Percentiles rank a stretch among this genome's conserved stretches.
These are phyloP conservation scores for Drosophila mercatorum DNA, from an alignment of 2,888 invertebrate species.

Conservation along the genomic window DNA sequence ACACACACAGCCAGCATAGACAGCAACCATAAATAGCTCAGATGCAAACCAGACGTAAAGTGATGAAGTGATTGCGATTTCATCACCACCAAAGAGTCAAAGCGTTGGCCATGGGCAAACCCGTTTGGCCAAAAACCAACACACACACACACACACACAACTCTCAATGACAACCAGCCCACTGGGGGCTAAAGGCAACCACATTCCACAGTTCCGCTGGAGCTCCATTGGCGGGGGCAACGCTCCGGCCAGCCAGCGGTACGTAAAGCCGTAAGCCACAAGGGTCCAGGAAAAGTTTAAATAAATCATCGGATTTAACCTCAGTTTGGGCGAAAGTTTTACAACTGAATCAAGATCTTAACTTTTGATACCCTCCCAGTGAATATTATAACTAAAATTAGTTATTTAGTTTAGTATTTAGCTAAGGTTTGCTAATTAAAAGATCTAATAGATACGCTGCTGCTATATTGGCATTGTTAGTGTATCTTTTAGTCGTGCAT, in stretches of 20 bases:
- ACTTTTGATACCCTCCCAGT: background rate
- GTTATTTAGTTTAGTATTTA: background rate
- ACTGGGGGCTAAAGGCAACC: slow-evolving; percentile 40
- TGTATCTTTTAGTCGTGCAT: background rate
- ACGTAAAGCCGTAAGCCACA: slow-evolving; percentile 20
- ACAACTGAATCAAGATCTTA: slow-evolving; percentile 2
- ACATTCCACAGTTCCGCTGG: slow-evolving; percentile 48
- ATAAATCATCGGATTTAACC: slow-evolving; percentile 70
- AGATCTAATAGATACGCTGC: background rate
- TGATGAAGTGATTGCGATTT: slow-evolving; percentile 52
- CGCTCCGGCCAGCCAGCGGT: background rate
- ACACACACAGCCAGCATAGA: slow-evolving; percentile 26
- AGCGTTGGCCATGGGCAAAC: slow-evolving; percentile 23
- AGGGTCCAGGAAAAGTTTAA: slow-evolving; percentile 44
- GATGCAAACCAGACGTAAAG: slow-evolving; percentile 46
- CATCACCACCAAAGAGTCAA: slow-evolving; percentile 19
- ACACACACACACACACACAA: background rate
- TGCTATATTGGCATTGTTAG: background rate
- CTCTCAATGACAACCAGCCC: slow-evolving; percentile 35
- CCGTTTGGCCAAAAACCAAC: slow-evolving; percentile 40
- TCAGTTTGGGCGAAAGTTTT: slow-evolving; percentile 24
- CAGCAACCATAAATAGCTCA: slow-evolving; percentile 40
- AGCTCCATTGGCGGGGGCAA: slow-evolving; percentile 23
- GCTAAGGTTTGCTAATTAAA: background rate
- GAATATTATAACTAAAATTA: background rate